Conservation (phyloP, 2,113 vertebrate genomes). For the Lontra canadensis region DNA sequence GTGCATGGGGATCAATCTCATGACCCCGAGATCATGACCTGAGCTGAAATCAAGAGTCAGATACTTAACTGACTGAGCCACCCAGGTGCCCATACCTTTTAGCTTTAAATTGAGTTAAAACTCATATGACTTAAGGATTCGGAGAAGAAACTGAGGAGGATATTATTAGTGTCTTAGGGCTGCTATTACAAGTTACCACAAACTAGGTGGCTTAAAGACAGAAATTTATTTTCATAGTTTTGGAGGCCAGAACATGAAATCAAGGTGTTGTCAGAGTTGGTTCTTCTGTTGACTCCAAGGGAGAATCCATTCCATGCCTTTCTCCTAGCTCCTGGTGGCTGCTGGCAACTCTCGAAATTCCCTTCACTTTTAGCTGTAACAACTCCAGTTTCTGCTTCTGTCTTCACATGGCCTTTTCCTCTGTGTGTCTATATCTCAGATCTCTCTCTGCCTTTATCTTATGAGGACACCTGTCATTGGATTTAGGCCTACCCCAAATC, state of each 20-base stretch:
- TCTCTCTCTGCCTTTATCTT: not conserved
- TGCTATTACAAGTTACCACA: not conserved
- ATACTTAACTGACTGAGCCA: not conserved
- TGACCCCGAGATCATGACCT: not conserved
- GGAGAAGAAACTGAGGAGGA: not conserved
- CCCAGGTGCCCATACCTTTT: not conserved
- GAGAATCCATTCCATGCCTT: not conserved
- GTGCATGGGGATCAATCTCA: not conserved
- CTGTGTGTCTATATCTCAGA: not conserved
- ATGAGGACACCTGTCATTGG: not conserved
- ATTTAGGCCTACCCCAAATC: not conserved
- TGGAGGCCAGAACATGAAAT: not conserved
- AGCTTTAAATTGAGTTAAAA: not conserved
- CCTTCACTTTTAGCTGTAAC: not conserved
- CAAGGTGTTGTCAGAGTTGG: not conserved
- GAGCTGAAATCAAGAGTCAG: not conserved
- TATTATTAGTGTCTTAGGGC: not conserved
- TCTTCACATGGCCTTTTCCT: not conserved
- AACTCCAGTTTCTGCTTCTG: not conserved
- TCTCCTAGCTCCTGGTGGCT: not conserved
- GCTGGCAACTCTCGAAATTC: not conserved
- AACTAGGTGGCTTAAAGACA: not conserved
- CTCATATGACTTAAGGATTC: not conserved
- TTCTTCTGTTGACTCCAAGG: not conserved
- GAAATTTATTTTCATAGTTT: not conserved